phyloP scores from a whole-genome alignment of 2,888 invertebrate genomes.

The Cerastoderma edule region DNA sequence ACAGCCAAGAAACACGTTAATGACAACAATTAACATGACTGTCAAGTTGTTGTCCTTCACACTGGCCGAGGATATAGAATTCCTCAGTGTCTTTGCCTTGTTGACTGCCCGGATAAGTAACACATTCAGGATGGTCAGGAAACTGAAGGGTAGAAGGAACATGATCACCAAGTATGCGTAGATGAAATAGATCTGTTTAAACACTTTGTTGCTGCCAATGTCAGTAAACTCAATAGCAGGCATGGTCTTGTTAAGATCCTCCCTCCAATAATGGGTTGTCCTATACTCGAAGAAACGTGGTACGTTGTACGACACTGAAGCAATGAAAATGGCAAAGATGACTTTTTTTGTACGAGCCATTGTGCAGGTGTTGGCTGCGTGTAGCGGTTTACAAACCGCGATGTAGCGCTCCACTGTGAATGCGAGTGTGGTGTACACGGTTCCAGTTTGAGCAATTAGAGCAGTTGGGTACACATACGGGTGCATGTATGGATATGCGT shows the following conservation, averaged over 20 bases:
- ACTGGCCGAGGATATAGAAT: slow-evolving; percentile 68
- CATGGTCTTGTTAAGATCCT: slow-evolving; percentile 62
- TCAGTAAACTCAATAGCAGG: slow-evolving; percentile 67
- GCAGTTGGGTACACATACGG: slow-evolving; percentile 91
- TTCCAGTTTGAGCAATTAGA: slow-evolving; percentile 94
- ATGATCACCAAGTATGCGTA: slow-evolving; percentile 80
- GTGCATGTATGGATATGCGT: slow-evolving; percentile 90
- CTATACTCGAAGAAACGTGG: slow-evolving; percentile 86
- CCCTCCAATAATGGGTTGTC: slow-evolving; percentile 47
- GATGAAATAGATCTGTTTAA: slow-evolving; percentile 79
- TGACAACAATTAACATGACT: slow-evolving; percentile 97
- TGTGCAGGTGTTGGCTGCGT: slow-evolving; percentile 95
- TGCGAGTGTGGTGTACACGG: slow-evolving; percentile 92
- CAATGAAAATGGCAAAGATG: slow-evolving; percentile 91
- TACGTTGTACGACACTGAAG: slow-evolving; percentile 94
- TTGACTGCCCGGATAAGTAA: slow-evolving; percentile 80
- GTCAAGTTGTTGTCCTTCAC: slow-evolving; percentile 95
- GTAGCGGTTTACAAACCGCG: slow-evolving; percentile 90
- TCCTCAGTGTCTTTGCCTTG: slow-evolving; percentile 68
- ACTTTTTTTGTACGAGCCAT: slow-evolving; percentile 93
- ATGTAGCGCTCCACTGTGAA: slow-evolving; percentile 94
- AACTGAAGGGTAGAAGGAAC: slow-evolving; percentile 80
- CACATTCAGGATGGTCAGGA: slow-evolving; percentile 79
- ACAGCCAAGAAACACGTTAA: slow-evolving; percentile 96
- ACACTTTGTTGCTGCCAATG: slow-evolving; percentile 74